Evolutionary conservation across 2,797 vertebrate genomes (phyloP).

Genomic region (Tachyglossus aculeatus): DNA sequence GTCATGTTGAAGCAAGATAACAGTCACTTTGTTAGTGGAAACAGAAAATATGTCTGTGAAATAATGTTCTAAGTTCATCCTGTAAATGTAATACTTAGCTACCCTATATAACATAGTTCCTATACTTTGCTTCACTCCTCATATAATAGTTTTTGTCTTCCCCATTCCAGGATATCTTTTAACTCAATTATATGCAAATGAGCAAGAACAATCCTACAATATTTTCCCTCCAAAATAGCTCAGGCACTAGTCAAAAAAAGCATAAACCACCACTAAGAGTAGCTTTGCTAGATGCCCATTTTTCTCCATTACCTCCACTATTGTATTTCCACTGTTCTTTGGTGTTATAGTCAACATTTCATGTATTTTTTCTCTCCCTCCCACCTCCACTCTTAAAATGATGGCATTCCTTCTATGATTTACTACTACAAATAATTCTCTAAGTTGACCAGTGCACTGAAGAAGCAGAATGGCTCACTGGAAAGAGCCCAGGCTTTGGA

Average conservation of each 20-base stretch:
- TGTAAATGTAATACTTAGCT: too few relatives aligned
- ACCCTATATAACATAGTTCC: not conserved
- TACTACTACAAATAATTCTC: conserved; percentile 13
- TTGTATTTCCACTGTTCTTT: not conserved
- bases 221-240: accelerated
- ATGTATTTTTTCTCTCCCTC: conserved; percentile 41
- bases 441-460: not conserved
- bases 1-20: too few relatives aligned
- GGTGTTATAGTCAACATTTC: not conserved
- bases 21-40: too few relatives aligned
- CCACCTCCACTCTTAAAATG: too few relatives aligned
- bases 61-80: too few relatives aligned
- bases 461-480: too few relatives aligned
- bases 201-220: accelerated
- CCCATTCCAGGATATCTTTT: not conserved
- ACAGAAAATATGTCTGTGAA: too few relatives aligned
- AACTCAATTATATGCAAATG: accelerated
- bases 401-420: conserved; percentile 47
- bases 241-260: accelerated
- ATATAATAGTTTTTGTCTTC: not conserved
- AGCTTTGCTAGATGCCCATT: not conserved
- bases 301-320: not conserved
- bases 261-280: too few relatives aligned
- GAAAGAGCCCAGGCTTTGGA: too few relatives aligned
- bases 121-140: not conserved